These are phyloP conservation scores for Stenoptilia bipunctidactyla DNA, from an alignment of 2,888 invertebrate genomes.

Conservation along the genomic window DNA sequence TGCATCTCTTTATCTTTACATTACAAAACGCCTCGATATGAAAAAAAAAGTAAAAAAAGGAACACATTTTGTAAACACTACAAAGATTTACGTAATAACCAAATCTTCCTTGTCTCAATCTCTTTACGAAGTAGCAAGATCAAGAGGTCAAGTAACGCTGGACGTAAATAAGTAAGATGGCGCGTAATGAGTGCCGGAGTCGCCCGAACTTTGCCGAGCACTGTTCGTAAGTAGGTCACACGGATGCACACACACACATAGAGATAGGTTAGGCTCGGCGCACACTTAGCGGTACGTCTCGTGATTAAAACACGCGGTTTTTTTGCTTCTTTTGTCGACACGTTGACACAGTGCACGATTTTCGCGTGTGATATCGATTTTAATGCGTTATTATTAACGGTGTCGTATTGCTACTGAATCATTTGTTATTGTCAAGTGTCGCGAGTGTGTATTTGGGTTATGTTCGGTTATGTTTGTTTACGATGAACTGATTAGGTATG, in stretches of 20 bases:
- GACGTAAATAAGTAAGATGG: conserved; percentile 38
- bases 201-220: conserved; percentile 47
- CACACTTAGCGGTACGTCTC: conserved; percentile 32
- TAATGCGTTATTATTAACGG: conserved; percentile 21
- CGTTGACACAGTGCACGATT: conserved; percentile 38
- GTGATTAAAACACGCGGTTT: conserved; percentile 31
- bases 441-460: too few relatives aligned
- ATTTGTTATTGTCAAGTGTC: too few relatives aligned
- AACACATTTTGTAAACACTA: too few relatives aligned
- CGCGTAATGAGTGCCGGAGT: conserved; percentile 32
- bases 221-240: conserved; percentile 65
- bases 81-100: too few relatives aligned
- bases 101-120: too few relatives aligned
- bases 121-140: too few relatives aligned
- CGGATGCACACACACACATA: conserved; percentile 48
- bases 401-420: conserved; percentile 8
- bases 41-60: too few relatives aligned
- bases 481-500: too few relatives aligned
- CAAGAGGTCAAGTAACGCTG: too few relatives aligned
- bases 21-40: too few relatives aligned
- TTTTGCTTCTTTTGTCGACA: conserved; percentile 34
- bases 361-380: conserved; percentile 14
- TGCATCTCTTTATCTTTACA: too few relatives aligned
- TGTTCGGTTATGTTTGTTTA: too few relatives aligned
- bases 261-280: conserved; percentile 18